Percentiles rank a stretch among this genome's conserved stretches.
Evolutionary conservation across 2,113 vertebrate species (phyloP).

Genomic region (Procavia capensis): DNA sequence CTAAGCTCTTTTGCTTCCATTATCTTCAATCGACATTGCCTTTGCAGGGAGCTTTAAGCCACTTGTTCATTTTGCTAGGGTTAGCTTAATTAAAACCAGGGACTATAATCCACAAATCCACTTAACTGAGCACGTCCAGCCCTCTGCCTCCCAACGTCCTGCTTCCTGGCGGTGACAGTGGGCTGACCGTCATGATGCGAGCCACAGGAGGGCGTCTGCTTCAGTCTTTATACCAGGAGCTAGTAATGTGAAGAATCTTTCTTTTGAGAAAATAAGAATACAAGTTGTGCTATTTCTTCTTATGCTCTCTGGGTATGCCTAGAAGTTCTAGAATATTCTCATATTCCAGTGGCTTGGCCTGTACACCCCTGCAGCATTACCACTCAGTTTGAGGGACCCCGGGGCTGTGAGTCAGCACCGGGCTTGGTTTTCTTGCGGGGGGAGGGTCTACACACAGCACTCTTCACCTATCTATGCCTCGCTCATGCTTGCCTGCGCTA

Average conservation of each 20-base stretch:
- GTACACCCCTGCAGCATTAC: background rate
- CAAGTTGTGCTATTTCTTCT: background rate
- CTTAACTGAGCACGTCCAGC: background rate
- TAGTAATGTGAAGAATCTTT: no score
- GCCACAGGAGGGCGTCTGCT: fast-evolving
- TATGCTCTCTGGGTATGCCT: background rate
- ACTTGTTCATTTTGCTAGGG: slow-evolving; percentile 44
- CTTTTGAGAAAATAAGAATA: background rate
- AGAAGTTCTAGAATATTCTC: background rate
- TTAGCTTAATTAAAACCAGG: slow-evolving; percentile 48
- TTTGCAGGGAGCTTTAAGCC: background rate
- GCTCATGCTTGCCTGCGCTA: background rate
- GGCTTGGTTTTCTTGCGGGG: no score
- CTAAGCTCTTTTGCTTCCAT: background rate
- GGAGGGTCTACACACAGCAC: no score
- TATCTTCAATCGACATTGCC: background rate
- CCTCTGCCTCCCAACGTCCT: background rate
- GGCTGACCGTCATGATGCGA: background rate
- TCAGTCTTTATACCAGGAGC: background rate
- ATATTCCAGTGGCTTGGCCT: background rate
- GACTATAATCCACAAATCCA: slow-evolving; percentile 46
- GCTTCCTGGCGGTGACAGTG: fast-evolving
- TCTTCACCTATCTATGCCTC: background rate
- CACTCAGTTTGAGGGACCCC: background rate
- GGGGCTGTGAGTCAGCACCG: no score